phyloP scores from a whole-genome alignment of 2,888 invertebrate species.

The Myathropa florea region DNA sequence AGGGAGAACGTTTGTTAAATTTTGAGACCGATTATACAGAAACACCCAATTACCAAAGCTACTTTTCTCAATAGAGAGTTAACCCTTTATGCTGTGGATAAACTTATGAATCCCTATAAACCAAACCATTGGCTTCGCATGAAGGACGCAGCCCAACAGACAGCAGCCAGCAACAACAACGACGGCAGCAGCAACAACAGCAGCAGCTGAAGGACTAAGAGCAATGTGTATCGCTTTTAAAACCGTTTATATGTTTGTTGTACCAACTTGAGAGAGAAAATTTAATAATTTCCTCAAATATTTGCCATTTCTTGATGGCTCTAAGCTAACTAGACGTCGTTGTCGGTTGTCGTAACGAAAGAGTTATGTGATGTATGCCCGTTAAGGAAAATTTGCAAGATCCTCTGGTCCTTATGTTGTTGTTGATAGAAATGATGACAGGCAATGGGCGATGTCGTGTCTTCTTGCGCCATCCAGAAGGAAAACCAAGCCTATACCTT shows the following conservation, averaged over 20 bases:
- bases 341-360: constrained; percentile 11
- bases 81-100: constrained; percentile 25
- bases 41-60: constrained; percentile 23
- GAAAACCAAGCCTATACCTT: constrained; percentile 2
- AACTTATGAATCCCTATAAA: constrained; percentile 13
- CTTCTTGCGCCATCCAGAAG: neutral
- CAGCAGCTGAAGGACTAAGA: neutral
- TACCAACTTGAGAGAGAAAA: constrained; percentile 60
- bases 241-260: constrained; percentile 57
- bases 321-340: constrained; percentile 64
- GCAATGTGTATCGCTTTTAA: constrained; percentile 20
- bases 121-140: constrained; percentile 13
- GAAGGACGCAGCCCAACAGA: constrained; percentile 11
- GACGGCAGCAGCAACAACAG: neutral
- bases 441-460: constrained; percentile 7
- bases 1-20: neutral
- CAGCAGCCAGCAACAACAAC: neutral
- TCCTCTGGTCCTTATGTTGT: constrained; percentile 7
- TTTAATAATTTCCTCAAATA: constrained; percentile 70
- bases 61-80: constrained; percentile 31
- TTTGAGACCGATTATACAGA: neutral
- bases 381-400: constrained; percentile 53
- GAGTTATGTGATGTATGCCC: constrained; percentile 26
- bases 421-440: neutral
- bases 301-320: constrained; percentile 70